These are phyloP conservation scores for Etheostoma perlongum DNA, from an alignment of 2,797 vertebrate genomes.

Conservation along the genomic window DNA sequence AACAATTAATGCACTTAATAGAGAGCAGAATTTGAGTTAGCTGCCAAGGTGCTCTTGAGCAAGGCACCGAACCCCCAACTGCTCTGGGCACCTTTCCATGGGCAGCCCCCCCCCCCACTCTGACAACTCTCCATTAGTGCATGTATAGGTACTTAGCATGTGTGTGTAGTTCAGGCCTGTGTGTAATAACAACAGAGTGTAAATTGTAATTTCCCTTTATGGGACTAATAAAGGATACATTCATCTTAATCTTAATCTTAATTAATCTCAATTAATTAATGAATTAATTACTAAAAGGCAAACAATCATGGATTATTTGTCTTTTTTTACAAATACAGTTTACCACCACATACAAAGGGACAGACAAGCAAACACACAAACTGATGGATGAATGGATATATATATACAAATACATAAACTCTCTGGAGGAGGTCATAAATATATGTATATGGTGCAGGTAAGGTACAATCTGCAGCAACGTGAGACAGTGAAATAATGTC, in stretches of 20 bases:
- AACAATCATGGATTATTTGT: not conserved
- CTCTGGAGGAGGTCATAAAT: conserved; percentile 11
- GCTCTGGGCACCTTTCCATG: no score
- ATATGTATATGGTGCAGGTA: conserved; percentile 11
- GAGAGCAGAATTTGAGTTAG: conserved; percentile 26
- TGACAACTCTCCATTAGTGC: no score
- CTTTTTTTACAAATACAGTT: not conserved
- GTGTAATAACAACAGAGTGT: no score
- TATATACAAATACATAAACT: not conserved
- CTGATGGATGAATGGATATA: not conserved
- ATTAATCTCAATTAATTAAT: no score
- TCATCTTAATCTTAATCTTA: no score
- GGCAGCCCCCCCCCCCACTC: no score
- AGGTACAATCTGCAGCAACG: conserved; percentile 6
- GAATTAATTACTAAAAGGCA: conserved; percentile 7
- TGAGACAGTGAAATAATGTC: conserved; percentile 8
- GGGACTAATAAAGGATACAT: no score
- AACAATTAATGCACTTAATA: not conserved
- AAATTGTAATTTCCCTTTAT: no score
- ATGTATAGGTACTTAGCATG: no score
- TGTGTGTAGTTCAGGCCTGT: no score
- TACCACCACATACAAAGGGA: not conserved
- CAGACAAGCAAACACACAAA: conserved; percentile 1
- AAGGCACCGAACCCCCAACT: no score
- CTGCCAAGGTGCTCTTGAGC: not conserved